A percentile compares a stretch with the other conserved stretches of the same genome.
Evolutionary conservation across 2,113 vertebrate genomes (phyloP).

Genomic region (Phylloscopus trochilus): DNA sequence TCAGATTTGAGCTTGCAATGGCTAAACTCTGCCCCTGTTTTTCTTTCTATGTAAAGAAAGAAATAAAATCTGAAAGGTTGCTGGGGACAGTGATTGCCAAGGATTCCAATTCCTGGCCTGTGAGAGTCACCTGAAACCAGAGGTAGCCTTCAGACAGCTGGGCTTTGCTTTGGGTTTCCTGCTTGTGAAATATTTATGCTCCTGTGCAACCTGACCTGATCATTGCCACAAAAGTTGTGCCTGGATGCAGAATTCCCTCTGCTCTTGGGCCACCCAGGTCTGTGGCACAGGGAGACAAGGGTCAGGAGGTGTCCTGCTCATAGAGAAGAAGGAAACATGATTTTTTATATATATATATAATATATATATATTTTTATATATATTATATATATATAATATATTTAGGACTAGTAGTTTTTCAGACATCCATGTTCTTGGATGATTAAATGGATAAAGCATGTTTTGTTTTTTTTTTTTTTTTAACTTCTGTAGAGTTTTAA

Average conservation of each 20-base stretch:
- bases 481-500: neutral
- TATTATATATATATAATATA: neutral
- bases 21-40: neutral
- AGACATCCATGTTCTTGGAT: neutral
- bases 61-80: neutral
- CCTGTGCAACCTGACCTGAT: accelerated
- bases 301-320: neutral
- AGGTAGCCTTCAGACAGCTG: no score
- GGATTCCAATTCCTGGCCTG: neutral
- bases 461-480: neutral
- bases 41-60: neutral
- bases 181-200: accelerated
- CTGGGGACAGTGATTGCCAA: neutral
- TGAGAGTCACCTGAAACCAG: neutral
- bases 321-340: neutral
- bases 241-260: neutral
- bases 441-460: neutral
- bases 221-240: neutral
- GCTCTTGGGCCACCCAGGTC: neutral
- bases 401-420: neutral
- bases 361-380: no score
- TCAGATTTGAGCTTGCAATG: neutral
- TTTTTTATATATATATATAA: neutral
- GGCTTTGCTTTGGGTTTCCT: neutral
- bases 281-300: neutral